Percentiles rank a stretch among this genome's conserved stretches.
phyloP scores from a whole-genome alignment of 2,888 invertebrate species.

The Drosophila fungiperda region DNA sequence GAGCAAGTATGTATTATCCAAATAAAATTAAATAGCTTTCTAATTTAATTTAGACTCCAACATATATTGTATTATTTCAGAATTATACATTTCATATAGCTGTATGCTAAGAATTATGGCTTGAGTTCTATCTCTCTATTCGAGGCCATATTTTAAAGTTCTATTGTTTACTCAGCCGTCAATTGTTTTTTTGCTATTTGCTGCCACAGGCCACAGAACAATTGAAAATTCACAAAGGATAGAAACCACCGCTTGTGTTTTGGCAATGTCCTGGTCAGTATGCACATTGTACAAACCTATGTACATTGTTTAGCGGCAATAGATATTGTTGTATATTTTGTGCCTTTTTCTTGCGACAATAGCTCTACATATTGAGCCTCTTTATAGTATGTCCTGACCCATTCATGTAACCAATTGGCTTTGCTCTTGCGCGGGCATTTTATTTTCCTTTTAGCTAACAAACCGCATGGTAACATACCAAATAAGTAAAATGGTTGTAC shows the following conservation, averaged over 20 bases:
- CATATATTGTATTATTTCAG: conserved; percentile 27
- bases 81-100: conserved; percentile 9
- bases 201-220: conserved; percentile 45
- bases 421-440: neutral
- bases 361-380: neutral
- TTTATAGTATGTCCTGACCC: conserved; percentile 23
- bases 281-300: conserved; percentile 6
- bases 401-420: conserved; percentile 40
- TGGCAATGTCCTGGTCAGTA: conserved; percentile 25
- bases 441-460: conserved; percentile 5
- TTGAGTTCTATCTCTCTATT: conserved; percentile 1
- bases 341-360: neutral
- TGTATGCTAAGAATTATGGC: conserved; percentile 1
- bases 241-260: conserved; percentile 35
- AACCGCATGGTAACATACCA: conserved; percentile 12
- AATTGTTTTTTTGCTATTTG: conserved; percentile 36
- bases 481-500: neutral
- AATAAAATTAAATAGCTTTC: neutral
- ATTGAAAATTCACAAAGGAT: conserved; percentile 43
- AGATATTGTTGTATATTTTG: conserved; percentile 3
- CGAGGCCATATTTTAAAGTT: conserved; percentile 24
- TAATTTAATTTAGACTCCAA: neutral
- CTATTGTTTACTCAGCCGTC: conserved; percentile 40
- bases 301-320: conserved; percentile 28
- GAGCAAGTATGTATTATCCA: neutral